Percentiles rank a stretch among this genome's conserved stretches.
phyloP scores from a whole-genome alignment of 2,797 vertebrate species.

The Babyrousa celebensis region DNA sequence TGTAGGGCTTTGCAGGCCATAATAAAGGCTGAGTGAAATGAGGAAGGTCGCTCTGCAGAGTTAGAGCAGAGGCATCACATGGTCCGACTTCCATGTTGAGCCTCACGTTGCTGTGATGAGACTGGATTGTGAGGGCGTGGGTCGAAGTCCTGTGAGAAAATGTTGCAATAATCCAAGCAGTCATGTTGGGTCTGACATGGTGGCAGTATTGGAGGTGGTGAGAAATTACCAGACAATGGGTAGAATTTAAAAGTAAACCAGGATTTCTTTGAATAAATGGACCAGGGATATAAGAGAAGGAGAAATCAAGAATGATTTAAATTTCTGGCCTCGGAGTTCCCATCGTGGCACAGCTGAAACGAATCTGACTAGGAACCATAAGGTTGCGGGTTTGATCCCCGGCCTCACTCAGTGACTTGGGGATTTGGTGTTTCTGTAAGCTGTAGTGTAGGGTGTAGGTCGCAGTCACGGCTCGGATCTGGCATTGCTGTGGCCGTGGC shows the following conservation, averaged over 20 bases:
- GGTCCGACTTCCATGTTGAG: background rate
- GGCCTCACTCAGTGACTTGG: no score
- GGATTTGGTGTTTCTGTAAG: no score
- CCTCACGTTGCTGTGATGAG: background rate
- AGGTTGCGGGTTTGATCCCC: no score
- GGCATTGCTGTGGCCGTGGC: no score
- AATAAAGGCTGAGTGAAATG: no score
- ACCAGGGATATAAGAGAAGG: background rate
- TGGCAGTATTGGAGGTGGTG: background rate
- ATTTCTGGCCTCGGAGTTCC: background rate
- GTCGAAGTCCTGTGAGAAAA: background rate
- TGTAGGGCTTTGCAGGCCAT: background rate
- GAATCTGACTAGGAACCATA: no score
- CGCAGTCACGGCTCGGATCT: no score
- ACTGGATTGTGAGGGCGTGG: background rate
- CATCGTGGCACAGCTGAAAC: no score
- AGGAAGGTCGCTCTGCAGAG: background rate
- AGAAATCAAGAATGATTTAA: background rate
- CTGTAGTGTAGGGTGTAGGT: no score
- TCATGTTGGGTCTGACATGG: background rate
- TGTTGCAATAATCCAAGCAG: background rate
- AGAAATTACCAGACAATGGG: background rate
- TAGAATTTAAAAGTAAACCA: background rate
- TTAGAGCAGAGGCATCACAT: background rate
- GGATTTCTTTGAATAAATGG: background rate